Percentiles rank a stretch among this genome's conserved stretches.
phyloP scores from a whole-genome alignment of 1,140 invertebrate genomes.

The Drosophila ficusphila region DNA sequence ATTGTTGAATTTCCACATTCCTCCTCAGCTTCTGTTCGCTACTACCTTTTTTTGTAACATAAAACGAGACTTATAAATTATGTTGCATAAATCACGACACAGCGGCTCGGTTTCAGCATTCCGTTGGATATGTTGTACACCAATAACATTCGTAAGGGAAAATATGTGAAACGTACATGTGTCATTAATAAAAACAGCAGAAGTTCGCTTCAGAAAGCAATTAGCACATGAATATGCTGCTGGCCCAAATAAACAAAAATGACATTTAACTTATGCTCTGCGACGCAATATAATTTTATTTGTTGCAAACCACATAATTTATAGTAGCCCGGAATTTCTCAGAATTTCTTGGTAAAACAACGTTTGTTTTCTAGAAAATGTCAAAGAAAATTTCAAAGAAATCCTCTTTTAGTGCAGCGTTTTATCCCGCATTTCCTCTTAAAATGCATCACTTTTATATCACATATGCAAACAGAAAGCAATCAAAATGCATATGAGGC shows the following conservation, averaged over 20 bases:
- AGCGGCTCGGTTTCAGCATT: constrained; percentile 12
- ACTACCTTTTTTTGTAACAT: constrained; percentile 9
- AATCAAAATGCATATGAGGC: neutral
- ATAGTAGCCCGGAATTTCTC: neutral
- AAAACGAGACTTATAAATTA: constrained; percentile 72
- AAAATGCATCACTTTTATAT: neutral
- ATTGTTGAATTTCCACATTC: constrained; percentile 28
- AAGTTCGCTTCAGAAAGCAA: constrained; percentile 6
- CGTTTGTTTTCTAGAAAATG: neutral
- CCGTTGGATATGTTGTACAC: constrained; percentile 12
- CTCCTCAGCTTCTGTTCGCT: constrained; percentile 2
- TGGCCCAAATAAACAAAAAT: neutral
- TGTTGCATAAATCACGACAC: constrained; percentile 66
- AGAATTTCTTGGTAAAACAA: neutral
- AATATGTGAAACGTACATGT: constrained; percentile 2
- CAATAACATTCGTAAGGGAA: neutral
- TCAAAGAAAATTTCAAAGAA: neutral
- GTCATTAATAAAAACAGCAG: constrained; percentile 9
- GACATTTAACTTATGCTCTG: neutral
- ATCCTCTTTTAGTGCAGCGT: neutral
- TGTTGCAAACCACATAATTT: too few relatives aligned
- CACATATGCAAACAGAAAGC: neutral
- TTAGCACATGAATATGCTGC: constrained; percentile 21
- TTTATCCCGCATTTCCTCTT: neutral
- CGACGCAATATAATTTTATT: neutral